phyloP scores from a whole-genome alignment of 2,113 vertebrate genomes.

The Nerophis ophidion region DNA sequence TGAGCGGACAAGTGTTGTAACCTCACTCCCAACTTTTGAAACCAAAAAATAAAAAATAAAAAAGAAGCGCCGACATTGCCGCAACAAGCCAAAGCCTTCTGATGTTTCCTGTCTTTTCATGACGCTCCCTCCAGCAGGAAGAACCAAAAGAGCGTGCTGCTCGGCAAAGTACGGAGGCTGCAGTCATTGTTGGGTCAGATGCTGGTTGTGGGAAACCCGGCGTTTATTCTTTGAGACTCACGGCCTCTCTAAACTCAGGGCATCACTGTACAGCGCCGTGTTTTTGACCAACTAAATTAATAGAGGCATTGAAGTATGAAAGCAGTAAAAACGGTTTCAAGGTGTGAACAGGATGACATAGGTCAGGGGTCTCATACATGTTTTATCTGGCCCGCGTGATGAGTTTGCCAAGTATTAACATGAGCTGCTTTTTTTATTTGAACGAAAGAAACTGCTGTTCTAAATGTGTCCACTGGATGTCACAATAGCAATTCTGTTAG shows the following conservation, averaged over 20 bases:
- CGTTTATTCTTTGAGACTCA: conserved; percentile 54
- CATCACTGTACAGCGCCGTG: conserved; percentile 18
- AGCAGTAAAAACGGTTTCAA: background rate
- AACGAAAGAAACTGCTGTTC: too few relatives aligned
- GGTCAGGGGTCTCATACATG: too few relatives aligned
- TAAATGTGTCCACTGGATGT: too few relatives aligned
- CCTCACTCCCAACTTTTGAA: conserved; percentile 29
- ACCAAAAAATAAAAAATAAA: too few relatives aligned
- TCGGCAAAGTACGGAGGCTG: conserved; percentile 34
- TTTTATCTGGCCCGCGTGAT: too few relatives aligned
- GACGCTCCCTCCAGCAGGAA: conserved; percentile 27
- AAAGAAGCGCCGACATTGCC: conserved; percentile 10
- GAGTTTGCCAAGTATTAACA: too few relatives aligned
- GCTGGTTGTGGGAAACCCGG: conserved; percentile 39
- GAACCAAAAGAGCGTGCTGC: conserved; percentile 41
- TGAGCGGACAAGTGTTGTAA: conserved; percentile 24
- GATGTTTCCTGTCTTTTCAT: conserved; percentile 42
- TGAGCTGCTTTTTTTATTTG: too few relatives aligned
- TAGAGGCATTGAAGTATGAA: background rate
- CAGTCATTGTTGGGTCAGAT: conserved; percentile 47
- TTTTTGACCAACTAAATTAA: background rate
- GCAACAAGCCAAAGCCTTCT: conserved; percentile 23
- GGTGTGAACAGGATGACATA: too few relatives aligned
- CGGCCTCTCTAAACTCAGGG: conserved; percentile 24
- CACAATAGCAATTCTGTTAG: too few relatives aligned